These are phyloP conservation scores for Microplitis manilae DNA, from an alignment of 2,888 invertebrate species.

Conservation along the genomic window DNA sequence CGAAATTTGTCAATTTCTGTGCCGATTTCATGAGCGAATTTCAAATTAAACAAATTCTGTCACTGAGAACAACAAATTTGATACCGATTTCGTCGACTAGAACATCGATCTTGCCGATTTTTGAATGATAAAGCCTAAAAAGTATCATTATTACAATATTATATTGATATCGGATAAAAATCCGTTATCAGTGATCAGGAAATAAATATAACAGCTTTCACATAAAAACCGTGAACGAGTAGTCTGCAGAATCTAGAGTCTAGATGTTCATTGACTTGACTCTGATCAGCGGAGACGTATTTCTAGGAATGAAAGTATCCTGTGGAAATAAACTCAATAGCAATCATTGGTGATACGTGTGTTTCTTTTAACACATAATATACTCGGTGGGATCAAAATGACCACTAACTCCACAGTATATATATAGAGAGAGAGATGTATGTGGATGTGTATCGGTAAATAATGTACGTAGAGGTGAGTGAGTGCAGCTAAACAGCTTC, in stretches of 20 bases:
- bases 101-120: too few species aligned
- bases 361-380: background rate
- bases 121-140: background rate
- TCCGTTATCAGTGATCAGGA: background rate
- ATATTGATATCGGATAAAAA: background rate
- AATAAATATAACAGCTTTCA: background rate
- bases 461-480: background rate
- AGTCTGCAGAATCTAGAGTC: background rate
- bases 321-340: background rate
- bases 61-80: too few species aligned
- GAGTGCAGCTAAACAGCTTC: background rate
- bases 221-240: background rate
- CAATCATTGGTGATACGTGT: background rate
- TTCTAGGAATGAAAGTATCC: slow-evolving; percentile 1
- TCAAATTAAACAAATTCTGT: too few species aligned
- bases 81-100: too few species aligned
- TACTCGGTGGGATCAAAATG: background rate
- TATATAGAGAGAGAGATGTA: background rate
- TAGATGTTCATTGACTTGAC: background rate
- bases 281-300: background rate
- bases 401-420: background rate
- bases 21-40: too few species aligned
- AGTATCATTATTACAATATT: background rate
- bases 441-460: background rate
- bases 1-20: too few species aligned